A percentile compares a stretch with the other conserved stretches of the same genome.
Evolutionary conservation across 2,113 vertebrate genomes (phyloP).

Genomic region (Pseudorhombus dupliciocellatus): DNA sequence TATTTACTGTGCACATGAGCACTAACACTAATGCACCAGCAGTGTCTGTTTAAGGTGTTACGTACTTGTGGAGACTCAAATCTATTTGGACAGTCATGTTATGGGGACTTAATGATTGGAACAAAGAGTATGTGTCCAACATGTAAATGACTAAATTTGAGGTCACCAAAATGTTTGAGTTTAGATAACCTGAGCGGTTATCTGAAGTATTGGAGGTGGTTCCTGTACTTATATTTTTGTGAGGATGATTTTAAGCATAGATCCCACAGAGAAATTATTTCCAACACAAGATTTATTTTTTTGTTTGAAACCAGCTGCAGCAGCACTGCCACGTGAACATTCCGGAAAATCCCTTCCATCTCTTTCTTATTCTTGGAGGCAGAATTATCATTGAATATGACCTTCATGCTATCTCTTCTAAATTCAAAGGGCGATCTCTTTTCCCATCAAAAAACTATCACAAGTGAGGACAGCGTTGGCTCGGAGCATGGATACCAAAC

Average conservation of each 20-base stretch:
- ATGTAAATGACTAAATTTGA: too few species aligned
- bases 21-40: not conserved
- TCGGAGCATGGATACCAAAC: conserved; percentile 26
- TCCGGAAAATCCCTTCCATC: not conserved
- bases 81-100: too few species aligned
- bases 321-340: not conserved
- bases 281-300: too few species aligned
- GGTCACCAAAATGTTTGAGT: too few species aligned
- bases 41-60: not conserved
- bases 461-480: conserved; percentile 3
- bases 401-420: not conserved
- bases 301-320: not conserved
- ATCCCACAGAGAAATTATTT: too few species aligned
- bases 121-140: too few species aligned
- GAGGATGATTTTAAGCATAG: too few species aligned
- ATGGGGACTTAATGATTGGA: too few species aligned
- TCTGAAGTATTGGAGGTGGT: not conserved
- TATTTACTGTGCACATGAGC: not conserved
- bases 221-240: too few species aligned
- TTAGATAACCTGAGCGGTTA: too few species aligned
- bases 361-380: not conserved
- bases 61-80: too few species aligned
- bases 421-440: conserved; percentile 16
- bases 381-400: conserved; percentile 1
- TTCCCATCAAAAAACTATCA: conserved; percentile 10